Percentiles rank a stretch among this genome's conserved stretches.
Conservation (phyloP, 2,113 vertebrate genomes). For the Oxyruncus cristatus region DNA sequence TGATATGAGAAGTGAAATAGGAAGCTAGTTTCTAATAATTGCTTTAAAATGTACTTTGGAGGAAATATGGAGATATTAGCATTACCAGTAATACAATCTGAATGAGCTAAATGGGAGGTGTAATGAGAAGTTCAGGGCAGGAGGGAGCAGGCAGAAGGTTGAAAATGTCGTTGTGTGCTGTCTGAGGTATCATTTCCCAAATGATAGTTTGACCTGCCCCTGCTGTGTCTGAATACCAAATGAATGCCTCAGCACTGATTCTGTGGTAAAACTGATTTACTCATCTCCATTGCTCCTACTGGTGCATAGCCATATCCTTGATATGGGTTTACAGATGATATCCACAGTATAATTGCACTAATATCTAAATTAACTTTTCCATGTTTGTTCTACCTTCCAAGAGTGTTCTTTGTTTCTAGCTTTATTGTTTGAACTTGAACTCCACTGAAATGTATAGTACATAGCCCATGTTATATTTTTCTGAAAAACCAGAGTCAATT, state of each 20-base stretch:
- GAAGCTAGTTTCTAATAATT: conserved; percentile 63
- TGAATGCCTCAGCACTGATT: background rate
- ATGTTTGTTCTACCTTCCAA: background rate
- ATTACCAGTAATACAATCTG: conserved; percentile 61
- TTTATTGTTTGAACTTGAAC: background rate
- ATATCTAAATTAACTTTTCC: background rate
- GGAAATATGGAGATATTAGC: conserved; percentile 58
- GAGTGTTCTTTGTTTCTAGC: background rate
- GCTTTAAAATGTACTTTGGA: conserved; percentile 58
- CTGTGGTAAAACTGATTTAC: background rate
- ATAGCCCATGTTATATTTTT: background rate
- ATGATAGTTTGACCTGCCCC: background rate
- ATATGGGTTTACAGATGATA: background rate
- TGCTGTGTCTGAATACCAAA: background rate
- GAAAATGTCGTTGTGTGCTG: background rate
- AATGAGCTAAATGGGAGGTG: conserved; percentile 43
- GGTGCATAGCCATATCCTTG: background rate
- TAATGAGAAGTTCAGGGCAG: conserved; percentile 39
- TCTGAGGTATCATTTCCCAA: background rate
- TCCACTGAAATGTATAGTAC: background rate
- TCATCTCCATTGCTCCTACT: background rate
- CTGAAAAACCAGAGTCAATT: background rate
- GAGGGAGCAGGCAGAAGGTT: conserved; percentile 21
- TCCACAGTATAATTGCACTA: background rate
- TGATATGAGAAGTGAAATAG: conserved; percentile 60